Percentiles rank a stretch among this genome's conserved stretches.
phyloP scores from a whole-genome alignment of 2,888 invertebrate species.

The Drosophila aldrichi region DNA sequence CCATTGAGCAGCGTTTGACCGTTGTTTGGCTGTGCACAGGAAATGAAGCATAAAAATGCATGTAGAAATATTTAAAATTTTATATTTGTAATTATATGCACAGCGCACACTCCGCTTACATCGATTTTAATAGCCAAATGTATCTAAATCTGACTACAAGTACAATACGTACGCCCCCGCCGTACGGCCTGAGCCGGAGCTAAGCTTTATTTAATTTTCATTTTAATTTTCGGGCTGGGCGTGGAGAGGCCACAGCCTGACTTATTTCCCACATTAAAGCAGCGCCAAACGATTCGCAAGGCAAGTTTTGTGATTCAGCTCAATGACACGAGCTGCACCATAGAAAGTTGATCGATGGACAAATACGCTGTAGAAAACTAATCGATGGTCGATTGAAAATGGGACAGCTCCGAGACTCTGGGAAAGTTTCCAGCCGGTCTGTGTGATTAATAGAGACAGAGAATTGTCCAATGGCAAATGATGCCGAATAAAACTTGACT shows the following conservation, averaged over 20 bases:
- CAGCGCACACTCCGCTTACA: constrained; percentile 59
- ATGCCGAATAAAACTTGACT: no score
- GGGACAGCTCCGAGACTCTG: neutral
- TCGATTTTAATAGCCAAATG: constrained; percentile 72
- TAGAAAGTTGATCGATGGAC: constrained; percentile 29
- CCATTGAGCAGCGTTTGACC: constrained; percentile 35
- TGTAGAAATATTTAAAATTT: constrained; percentile 64
- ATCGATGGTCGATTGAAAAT: neutral
- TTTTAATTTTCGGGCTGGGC: constrained; percentile 56
- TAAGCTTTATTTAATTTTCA: constrained; percentile 41
- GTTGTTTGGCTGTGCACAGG: constrained; percentile 55
- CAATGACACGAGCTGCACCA: constrained; percentile 31
- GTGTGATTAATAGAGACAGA: neutral
- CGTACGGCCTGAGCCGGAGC: constrained; percentile 35
- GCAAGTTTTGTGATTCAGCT: constrained; percentile 43
- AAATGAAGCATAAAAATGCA: constrained; percentile 77
- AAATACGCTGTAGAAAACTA: constrained; percentile 34
- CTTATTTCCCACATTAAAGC: constrained; percentile 75
- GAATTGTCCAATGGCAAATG: neutral
- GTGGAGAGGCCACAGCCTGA: constrained; percentile 43
- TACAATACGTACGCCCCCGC: constrained; percentile 34
- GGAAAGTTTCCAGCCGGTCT: neutral
- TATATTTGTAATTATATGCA: constrained; percentile 68
- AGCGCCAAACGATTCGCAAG: constrained; percentile 60
- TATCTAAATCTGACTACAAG: constrained; percentile 48